A percentile compares a stretch with the other conserved stretches of the same genome.
These are phyloP conservation scores for Rhopalosiphum nymphaeae DNA, from an alignment of 2,888 invertebrate genomes.

Conservation along the genomic window DNA sequence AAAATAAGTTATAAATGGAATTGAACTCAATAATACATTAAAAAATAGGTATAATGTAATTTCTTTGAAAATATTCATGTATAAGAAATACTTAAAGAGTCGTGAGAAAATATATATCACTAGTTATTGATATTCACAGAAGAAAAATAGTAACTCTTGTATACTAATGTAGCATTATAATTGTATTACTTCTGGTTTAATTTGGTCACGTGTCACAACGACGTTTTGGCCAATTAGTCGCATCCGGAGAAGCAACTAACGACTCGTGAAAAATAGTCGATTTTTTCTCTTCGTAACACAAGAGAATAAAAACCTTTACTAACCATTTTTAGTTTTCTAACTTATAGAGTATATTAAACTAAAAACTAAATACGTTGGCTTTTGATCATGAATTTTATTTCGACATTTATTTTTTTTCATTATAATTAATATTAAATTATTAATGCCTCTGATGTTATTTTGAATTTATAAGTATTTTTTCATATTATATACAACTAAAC, in stretches of 20 bases:
- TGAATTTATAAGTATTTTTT: background rate
- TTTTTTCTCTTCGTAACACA: background rate
- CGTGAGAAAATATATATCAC: background rate
- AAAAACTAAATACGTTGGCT: background rate
- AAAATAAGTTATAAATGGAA: constrained; percentile 25
- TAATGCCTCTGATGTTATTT: background rate
- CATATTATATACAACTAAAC: background rate
- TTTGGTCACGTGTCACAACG: constrained; percentile 56
- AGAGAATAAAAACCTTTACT: background rate
- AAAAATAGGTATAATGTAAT: background rate
- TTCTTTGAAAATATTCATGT: background rate
- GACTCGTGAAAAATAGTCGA: constrained; percentile 22
- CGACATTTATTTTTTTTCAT: background rate
- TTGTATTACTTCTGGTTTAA: constrained; percentile 42
- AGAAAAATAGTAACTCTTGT: background rate
- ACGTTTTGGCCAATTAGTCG: constrained; percentile 55
- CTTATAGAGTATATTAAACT: background rate
- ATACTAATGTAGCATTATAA: constrained; percentile 6
- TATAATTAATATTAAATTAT: background rate
- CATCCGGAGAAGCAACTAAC: constrained; percentile 41
- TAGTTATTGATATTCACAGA: background rate
- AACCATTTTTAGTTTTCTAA: background rate
- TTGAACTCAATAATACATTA: background rate
- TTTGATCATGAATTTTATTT: background rate
- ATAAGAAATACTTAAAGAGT: background rate